phyloP scores from a whole-genome alignment of 2,888 invertebrate genomes.

The Lasioglossum morio region DNA sequence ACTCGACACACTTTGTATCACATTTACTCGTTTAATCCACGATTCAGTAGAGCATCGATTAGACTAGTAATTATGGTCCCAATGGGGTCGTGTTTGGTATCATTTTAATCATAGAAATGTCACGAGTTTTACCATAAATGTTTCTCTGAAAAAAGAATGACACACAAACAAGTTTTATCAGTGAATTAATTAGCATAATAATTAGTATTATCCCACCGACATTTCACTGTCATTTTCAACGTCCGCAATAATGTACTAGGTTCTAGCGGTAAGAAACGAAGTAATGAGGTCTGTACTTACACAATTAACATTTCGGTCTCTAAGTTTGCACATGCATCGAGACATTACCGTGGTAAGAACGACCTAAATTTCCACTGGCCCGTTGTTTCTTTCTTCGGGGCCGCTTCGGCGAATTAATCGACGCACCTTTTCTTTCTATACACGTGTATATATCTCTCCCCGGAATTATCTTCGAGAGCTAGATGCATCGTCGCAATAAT shows the following conservation, averaged over 20 bases:
- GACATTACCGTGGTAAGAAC: background rate
- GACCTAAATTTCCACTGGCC: background rate
- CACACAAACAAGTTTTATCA: too few relatives aligned
- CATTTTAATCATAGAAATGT: background rate
- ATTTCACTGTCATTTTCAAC: background rate
- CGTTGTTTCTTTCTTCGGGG: background rate
- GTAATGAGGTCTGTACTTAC: background rate
- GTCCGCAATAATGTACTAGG: background rate
- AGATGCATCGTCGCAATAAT: slow-evolving; percentile 47
- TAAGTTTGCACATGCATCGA: background rate
- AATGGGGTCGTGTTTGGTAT: background rate
- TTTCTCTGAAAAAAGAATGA: too few relatives aligned
- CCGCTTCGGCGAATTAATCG: background rate
- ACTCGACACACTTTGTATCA: too few relatives aligned
- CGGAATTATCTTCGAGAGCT: slow-evolving; percentile 7
- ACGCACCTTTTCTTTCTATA: background rate
- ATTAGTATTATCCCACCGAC: background rate
- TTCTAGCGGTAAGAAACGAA: background rate
- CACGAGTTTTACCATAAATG: background rate
- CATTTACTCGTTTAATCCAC: too few relatives aligned
- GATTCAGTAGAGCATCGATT: too few relatives aligned
- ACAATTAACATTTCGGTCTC: background rate
- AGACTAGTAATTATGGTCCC: too few relatives aligned
- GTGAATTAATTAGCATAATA: too few relatives aligned
- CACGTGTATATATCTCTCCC: background rate